phyloP scores from a whole-genome alignment of 2,888 invertebrate genomes.

The Eledona agricola region DNA sequence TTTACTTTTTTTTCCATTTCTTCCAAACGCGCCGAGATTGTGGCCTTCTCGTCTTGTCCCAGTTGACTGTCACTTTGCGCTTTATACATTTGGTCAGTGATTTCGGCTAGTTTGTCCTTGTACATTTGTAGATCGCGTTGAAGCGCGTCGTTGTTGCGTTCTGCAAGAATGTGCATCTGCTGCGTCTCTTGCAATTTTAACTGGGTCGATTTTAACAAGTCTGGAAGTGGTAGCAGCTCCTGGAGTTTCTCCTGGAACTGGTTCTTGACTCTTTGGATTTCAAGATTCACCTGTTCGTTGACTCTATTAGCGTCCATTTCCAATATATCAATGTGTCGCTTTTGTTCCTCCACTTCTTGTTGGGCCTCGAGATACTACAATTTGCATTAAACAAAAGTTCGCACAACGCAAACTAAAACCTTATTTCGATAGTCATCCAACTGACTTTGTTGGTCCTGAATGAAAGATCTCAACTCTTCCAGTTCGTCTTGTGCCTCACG shows the following conservation, averaged over 20 bases:
- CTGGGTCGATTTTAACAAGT: constrained; percentile 74
- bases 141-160: constrained; percentile 73
- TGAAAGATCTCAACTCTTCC: constrained; percentile 67
- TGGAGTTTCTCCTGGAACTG: constrained; percentile 78
- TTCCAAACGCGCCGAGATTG: constrained; percentile 55
- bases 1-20: constrained; percentile 50
- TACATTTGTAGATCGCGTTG: constrained; percentile 71
- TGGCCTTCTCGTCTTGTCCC: constrained; percentile 62
- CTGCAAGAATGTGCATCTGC: constrained; percentile 72
- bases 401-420: constrained; percentile 52
- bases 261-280: constrained; percentile 74
- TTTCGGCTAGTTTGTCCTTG: constrained; percentile 62
- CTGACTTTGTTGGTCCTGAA: constrained; percentile 74
- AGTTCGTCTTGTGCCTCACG: constrained; percentile 69
- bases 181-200: constrained; percentile 73
- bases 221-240: constrained; percentile 74
- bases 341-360: constrained; percentile 75
- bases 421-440: constrained; percentile 76
- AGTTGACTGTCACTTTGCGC: constrained; percentile 65
- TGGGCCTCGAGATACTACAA: constrained; percentile 70
- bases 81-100: constrained; percentile 64
- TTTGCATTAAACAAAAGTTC: constrained; percentile 8
- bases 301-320: constrained; percentile 76
- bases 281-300: constrained; percentile 75
- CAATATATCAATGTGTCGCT: constrained; percentile 74